Evolutionary conservation across 37 sponge, comb jelly and placozoan genomes (phyloP).

Genomic region (Diacarnus erythraeanus): DNA sequence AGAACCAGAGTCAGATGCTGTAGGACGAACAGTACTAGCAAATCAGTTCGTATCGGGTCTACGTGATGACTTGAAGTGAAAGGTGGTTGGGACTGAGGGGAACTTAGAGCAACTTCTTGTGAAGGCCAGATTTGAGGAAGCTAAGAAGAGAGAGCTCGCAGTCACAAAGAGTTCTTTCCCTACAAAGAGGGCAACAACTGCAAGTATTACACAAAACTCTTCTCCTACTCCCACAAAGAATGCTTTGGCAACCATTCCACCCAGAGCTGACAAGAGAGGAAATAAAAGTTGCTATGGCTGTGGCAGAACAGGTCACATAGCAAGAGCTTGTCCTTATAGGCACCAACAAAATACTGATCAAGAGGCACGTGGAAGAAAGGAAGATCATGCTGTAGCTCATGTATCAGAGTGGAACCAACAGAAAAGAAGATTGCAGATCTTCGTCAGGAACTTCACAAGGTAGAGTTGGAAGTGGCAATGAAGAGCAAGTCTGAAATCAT

Average conservation of each 20-base stretch:
- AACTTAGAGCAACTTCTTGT: conserved; percentile 35
- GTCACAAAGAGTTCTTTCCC: not conserved
- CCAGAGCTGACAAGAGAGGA: too few species aligned
- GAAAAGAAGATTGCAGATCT: not conserved
- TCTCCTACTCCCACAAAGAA: not conserved
- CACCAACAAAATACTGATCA: not conserved
- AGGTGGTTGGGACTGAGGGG: conserved; percentile 44
- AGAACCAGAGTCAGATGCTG: conserved; percentile 35
- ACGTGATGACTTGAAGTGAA: conserved; percentile 20
- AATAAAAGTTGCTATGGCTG: conserved; percentile 15
- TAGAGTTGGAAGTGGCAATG: conserved; percentile 5
- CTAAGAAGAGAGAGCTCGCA: conserved; percentile 31
- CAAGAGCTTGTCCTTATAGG: conserved; percentile 29
- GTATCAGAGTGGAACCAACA: not conserved
- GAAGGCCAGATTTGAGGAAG: conserved; percentile 55
- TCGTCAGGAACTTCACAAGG: not conserved
- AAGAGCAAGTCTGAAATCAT: not conserved
- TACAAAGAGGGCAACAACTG: not conserved
- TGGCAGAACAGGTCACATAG: conserved; percentile 27
- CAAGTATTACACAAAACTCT: not conserved
- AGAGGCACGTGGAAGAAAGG: not conserved
- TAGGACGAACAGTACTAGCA: conserved; percentile 42
- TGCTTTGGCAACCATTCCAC: too few species aligned
- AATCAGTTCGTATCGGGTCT: conserved; percentile 59
- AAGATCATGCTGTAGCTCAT: not conserved